A percentile compares a stretch with the other conserved stretches of the same genome.
Conservation (phyloP, 2,888 invertebrate species). For the Tipula helvola region DNA sequence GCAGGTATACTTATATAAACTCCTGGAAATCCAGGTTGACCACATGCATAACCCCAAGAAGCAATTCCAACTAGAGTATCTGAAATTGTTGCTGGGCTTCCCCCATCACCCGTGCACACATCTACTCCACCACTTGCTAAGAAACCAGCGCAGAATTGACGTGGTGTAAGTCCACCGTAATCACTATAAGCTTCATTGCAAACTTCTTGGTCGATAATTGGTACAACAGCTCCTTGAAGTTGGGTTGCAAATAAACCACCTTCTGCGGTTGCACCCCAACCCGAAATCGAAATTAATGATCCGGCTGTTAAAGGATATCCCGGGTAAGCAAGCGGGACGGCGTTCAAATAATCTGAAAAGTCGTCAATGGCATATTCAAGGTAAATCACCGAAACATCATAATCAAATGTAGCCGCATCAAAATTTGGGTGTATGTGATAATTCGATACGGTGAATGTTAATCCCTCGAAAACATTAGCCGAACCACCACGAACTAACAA, state of each 20-base stretch:
- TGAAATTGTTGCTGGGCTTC: background rate
- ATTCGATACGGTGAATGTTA: background rate
- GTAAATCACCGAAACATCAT: background rate
- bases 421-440: background rate
- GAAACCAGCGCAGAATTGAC: background rate
- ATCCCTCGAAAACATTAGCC: background rate
- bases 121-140: background rate
- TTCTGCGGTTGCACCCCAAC: background rate
- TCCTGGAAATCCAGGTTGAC: background rate
- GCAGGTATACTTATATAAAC: background rate
- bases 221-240: background rate
- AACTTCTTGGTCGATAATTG: background rate
- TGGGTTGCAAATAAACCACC: background rate
- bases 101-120: background rate
- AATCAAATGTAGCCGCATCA: background rate
- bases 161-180: background rate
- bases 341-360: background rate
- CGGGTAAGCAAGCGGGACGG: background rate
- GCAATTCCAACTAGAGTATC: background rate
- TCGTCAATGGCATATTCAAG: background rate
- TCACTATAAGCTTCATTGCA: background rate
- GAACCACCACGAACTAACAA: background rate
- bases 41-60: background rate
- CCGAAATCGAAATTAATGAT: background rate
- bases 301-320: background rate